phyloP scores from a whole-genome alignment of 2,888 invertebrate genomes.

The Sesamia inferens region DNA sequence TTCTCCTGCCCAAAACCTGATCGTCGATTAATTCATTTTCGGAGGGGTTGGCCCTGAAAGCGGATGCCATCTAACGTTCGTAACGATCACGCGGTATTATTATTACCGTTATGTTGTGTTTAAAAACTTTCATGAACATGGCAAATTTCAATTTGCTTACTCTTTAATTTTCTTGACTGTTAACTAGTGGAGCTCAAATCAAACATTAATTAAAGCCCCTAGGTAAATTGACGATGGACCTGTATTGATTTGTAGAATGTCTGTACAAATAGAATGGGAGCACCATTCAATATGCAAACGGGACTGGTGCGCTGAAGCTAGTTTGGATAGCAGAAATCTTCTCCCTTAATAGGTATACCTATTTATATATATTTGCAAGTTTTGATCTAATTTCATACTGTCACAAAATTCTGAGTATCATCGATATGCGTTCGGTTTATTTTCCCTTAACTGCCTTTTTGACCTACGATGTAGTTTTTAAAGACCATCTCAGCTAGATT shows the following conservation, averaged over 20 bases:
- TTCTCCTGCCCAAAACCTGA: slow-evolving; percentile 68
- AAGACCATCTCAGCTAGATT: too few relatives aligned
- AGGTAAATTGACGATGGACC: too few relatives aligned
- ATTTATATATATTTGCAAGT: neutral
- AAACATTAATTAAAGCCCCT: too few relatives aligned
- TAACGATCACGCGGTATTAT: slow-evolving; percentile 58
- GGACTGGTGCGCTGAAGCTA: neutral
- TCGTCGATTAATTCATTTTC: slow-evolving; percentile 72
- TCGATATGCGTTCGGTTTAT: neutral
- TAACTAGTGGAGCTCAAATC: neutral
- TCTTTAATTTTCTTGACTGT: too few relatives aligned
- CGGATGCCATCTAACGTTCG: slow-evolving; percentile 73
- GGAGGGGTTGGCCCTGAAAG: slow-evolving; percentile 68
- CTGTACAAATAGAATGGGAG: neutral
- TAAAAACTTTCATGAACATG: neutral
- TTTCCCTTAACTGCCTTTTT: neutral
- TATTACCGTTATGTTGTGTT: slow-evolving; percentile 16
- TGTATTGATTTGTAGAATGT: too few relatives aligned
- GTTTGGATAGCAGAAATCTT: neutral
- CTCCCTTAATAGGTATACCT: neutral
- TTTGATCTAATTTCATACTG: neutral
- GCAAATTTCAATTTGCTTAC: neutral
- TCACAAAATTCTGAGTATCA: neutral
- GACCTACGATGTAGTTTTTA: too few relatives aligned
- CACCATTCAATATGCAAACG: neutral